Percentiles rank a stretch among this genome's conserved stretches.
These are phyloP conservation scores for Aphaenogaster floridana DNA, from an alignment of 1,140 invertebrate species.

Conservation along the genomic window DNA sequence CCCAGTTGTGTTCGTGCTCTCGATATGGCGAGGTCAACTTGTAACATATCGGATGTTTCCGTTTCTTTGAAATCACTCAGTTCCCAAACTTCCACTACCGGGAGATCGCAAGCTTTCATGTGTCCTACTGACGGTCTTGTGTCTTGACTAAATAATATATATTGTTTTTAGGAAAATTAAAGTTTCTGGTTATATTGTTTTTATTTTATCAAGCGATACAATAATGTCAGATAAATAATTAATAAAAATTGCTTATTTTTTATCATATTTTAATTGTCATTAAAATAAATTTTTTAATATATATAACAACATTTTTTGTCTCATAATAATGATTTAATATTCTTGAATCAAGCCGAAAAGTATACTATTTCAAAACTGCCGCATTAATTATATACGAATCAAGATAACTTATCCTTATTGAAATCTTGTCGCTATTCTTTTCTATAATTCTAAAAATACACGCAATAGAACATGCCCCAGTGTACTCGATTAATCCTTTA, in stretches of 20 bases:
- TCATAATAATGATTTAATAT: slow-evolving; percentile 7
- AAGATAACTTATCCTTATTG: neutral
- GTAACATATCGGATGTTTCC: slow-evolving; percentile 53
- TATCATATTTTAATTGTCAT: neutral
- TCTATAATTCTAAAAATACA: neutral
- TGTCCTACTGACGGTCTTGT: neutral
- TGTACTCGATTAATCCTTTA: slow-evolving; percentile 6
- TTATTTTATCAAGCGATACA: neutral
- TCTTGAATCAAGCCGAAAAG: neutral
- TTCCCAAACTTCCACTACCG: slow-evolving; percentile 18
- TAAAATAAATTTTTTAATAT: neutral
- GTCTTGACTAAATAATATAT: neutral
- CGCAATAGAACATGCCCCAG: slow-evolving; percentile 5
- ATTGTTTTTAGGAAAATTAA: too few species aligned
- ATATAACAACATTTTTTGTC: neutral
- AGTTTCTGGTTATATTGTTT: too few species aligned
- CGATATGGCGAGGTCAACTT: slow-evolving; percentile 78
- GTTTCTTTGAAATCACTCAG: slow-evolving; percentile 52
- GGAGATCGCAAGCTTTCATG: neutral
- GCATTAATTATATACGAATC: neutral
- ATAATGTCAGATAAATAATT: neutral
- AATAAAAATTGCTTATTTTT: neutral
- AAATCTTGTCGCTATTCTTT: neutral
- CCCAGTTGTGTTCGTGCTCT: slow-evolving; percentile 71
- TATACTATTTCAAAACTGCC: neutral